Evolutionary conservation across 1,140 invertebrate species (phyloP), one percentile per base, ranked within the genome.

Genomic region (Cyclargus thomasi): DNA sequence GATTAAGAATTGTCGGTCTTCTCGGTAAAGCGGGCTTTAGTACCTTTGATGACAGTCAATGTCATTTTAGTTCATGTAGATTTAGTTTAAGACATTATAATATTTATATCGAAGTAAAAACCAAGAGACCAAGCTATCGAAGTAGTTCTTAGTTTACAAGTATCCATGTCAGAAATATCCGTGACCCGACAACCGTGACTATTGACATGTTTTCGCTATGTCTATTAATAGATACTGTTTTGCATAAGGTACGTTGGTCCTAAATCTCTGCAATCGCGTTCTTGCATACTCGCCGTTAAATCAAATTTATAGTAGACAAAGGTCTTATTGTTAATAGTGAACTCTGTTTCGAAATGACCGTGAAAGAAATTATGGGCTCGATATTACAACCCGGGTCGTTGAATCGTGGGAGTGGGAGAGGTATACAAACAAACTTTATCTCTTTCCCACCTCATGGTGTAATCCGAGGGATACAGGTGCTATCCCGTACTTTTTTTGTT

Each of bases 371-470:
- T 47, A 47, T 47, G 39, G 14, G 39, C 39, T 66, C 57, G 65
- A 66, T 57, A 66, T 66, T 53, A 62, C 65, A 69, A 74, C 72
- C 75, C 80, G 86, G 86, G 86, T 89, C 86, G 85, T 89, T 87
- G 86, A 81, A 83, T 47, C 14, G 39, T 47, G 63, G 4, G 69
- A 85, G 71, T 53, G 75, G 76, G 81, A 82, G 63, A 57, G 74
- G 17, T 69, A 83, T 78, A 86, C 73, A 86, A 87, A 86, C 81
- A 89, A 74, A 17, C 65, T 66, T 57, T 70, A 21, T 82, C 74
- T 74, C 75, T 74, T 75, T 70, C 64, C 20, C 69, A 78, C 63
- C 59, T 67, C 68, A 65, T 65, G 67, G 67, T 67, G 69, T 67
- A 47, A 47, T 8, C 29, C 39, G 14, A 14, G 39, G 39, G 39